These are phyloP conservation scores for Pammene aurita DNA, from an alignment of 2,888 invertebrate genomes.

Conservation along the genomic window DNA sequence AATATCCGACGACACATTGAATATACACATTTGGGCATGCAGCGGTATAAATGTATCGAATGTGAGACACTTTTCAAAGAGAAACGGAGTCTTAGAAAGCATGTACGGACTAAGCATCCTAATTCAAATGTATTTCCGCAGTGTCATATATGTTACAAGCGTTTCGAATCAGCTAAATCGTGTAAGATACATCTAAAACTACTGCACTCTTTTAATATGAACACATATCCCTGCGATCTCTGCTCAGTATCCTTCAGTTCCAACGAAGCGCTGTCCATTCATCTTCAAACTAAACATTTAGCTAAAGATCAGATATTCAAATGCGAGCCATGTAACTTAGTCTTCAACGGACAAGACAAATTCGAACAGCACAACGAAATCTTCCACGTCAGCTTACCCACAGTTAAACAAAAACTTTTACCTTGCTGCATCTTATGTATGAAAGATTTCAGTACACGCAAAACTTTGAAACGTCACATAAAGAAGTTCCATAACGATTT, in stretches of 20 bases:
- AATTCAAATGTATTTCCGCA: slow-evolving; percentile 67
- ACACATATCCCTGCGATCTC: slow-evolving; percentile 66
- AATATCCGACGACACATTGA: slow-evolving; percentile 71
- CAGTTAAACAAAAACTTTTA: slow-evolving; percentile 53
- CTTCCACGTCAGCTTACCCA: slow-evolving; percentile 52
- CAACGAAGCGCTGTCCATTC: slow-evolving; percentile 61
- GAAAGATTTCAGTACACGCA: slow-evolving; percentile 72
- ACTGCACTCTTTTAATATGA: slow-evolving; percentile 70
- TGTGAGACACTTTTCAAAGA: slow-evolving; percentile 74
- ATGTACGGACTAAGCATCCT: slow-evolving; percentile 68
- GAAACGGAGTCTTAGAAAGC: slow-evolving; percentile 69
- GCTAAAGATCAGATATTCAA: slow-evolving; percentile 70
- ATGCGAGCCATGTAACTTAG: slow-evolving; percentile 68
- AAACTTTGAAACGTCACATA: slow-evolving; percentile 70
- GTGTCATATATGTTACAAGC: slow-evolving; percentile 69
- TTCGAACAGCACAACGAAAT: slow-evolving; percentile 64
- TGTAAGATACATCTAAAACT: slow-evolving; percentile 72
- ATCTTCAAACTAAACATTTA: slow-evolving; percentile 64
- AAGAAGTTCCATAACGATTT: slow-evolving; percentile 70
- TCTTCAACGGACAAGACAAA: slow-evolving; percentile 66
- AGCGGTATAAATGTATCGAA: slow-evolving; percentile 70
- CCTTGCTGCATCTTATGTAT: slow-evolving; percentile 69
- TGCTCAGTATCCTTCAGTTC: slow-evolving; percentile 69
- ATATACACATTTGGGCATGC: slow-evolving; percentile 70
- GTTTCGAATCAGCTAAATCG: slow-evolving; percentile 74